These are phyloP conservation scores for Phyllostomus hastatus DNA, from an alignment of 2,113 vertebrate genomes.

Conservation along the genomic window DNA sequence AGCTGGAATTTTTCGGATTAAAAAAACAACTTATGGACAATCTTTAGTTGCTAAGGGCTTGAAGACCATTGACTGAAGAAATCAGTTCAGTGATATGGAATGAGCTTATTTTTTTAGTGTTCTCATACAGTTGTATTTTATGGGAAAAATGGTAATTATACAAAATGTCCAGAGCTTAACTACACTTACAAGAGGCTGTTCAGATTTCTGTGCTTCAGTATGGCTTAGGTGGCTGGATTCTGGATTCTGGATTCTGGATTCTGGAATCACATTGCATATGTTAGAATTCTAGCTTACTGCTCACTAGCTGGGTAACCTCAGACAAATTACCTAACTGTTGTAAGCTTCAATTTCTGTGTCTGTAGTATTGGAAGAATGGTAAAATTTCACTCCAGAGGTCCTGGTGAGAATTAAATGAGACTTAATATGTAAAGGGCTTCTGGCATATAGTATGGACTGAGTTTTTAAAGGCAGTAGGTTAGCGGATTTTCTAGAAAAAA, in stretches of 20 bases:
- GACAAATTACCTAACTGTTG: neutral
- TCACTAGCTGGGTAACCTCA: neutral
- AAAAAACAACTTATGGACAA: neutral
- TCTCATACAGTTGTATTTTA: neutral
- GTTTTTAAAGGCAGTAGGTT: neutral
- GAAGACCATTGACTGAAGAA: slow-evolving; percentile 17
- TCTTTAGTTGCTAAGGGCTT: neutral
- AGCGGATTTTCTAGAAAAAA: neutral
- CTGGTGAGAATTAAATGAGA: neutral
- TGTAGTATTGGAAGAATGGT: neutral
- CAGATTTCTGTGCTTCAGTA: neutral
- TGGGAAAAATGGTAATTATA: neutral
- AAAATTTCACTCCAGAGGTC: neutral
- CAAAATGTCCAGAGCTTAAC: neutral
- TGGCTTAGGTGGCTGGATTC: neutral
- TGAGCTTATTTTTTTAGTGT: neutral
- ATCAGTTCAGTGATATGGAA: neutral
- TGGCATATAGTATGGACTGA: neutral
- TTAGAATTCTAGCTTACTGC: slow-evolving; percentile 3
- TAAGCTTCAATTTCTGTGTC: neutral
- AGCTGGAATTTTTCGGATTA: slow-evolving; percentile 8
- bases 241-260: neutral
- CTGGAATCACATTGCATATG: neutral
- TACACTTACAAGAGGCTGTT: neutral
- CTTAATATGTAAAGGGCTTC: neutral